These are phyloP conservation scores for Cynopterus brachyotis DNA, from an alignment of 2,113 vertebrate species.

Conservation along the genomic window DNA sequence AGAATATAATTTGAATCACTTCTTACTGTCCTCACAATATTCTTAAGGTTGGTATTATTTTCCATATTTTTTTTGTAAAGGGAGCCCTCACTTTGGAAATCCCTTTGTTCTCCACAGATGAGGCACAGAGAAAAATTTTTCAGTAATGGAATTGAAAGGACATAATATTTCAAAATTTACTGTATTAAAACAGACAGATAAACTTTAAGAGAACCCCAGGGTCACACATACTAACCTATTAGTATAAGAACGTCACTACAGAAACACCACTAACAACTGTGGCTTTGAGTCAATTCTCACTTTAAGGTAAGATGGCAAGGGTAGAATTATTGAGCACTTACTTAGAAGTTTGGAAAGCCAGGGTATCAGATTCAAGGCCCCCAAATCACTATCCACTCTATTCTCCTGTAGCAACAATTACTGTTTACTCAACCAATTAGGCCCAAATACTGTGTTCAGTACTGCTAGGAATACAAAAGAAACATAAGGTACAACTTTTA, in stretches of 20 bases:
- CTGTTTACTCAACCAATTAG: background rate
- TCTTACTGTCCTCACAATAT: background rate
- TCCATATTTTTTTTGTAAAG: background rate
- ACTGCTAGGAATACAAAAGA: background rate
- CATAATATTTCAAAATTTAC: background rate
- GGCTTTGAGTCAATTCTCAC: background rate
- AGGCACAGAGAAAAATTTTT: background rate
- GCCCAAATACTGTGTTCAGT: background rate
- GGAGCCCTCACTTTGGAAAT: background rate
- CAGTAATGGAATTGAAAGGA: background rate
- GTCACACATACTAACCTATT: background rate
- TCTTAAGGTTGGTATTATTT: background rate
- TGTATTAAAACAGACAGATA: background rate
- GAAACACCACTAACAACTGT: background rate
- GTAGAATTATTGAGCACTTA: background rate
- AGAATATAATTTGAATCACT: background rate
- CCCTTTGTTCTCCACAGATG: background rate
- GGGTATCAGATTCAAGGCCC: background rate
- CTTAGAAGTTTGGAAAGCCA: background rate
- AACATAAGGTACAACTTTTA: background rate
- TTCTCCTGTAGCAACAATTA: background rate
- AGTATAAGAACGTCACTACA: background rate
- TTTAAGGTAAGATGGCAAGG: background rate
- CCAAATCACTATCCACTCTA: background rate
- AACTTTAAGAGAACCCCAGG: background rate